phyloP scores from a whole-genome alignment of 2,888 invertebrate genomes.

The Pteria penguin region DNA sequence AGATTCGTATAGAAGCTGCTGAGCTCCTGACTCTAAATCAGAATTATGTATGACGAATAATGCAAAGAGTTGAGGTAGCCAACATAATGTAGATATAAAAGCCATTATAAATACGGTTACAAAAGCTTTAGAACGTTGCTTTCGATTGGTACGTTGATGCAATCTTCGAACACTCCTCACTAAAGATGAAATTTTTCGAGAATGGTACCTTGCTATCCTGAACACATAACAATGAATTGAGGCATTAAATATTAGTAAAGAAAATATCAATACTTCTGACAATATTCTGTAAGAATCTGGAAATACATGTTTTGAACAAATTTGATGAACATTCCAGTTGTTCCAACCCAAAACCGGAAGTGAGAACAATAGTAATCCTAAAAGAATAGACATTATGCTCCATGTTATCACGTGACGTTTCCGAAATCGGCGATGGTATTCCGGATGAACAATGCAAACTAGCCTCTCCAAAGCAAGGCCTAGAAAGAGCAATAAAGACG shows the following conservation, averaged over 20 bases:
- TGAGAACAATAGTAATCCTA: constrained; percentile 20
- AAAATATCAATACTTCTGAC: constrained; percentile 18
- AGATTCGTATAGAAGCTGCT: constrained; percentile 19
- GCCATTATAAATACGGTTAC: constrained; percentile 37
- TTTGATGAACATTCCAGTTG: constrained; percentile 25
- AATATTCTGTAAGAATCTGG: constrained; percentile 30
- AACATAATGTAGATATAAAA: constrained; percentile 32
- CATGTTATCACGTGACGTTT: constrained; percentile 24
- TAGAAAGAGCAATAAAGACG: constrained; percentile 32
- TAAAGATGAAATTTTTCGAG: constrained; percentile 22
- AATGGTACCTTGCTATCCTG: constrained; percentile 30
- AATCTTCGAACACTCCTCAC: constrained; percentile 24
- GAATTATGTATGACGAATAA: constrained; percentile 20
- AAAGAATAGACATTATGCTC: constrained; percentile 19
- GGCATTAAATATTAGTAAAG: constrained; percentile 18
- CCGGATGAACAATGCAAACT: constrained; percentile 31
- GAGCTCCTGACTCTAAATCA: background rate
- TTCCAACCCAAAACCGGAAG: constrained; percentile 39
- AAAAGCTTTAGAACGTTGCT: constrained; percentile 27
- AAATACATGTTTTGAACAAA: constrained; percentile 35
- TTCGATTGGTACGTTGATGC: constrained; percentile 9
- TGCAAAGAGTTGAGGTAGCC: constrained; percentile 36
- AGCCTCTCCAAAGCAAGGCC: constrained; percentile 34
- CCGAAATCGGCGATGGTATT: constrained; percentile 6
- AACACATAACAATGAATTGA: constrained; percentile 25